Evolutionary conservation across 1,140 invertebrate species (phyloP), one percentile per base, ranked within the genome.

Genomic region (Thaumatotibia leucotreta): DNA sequence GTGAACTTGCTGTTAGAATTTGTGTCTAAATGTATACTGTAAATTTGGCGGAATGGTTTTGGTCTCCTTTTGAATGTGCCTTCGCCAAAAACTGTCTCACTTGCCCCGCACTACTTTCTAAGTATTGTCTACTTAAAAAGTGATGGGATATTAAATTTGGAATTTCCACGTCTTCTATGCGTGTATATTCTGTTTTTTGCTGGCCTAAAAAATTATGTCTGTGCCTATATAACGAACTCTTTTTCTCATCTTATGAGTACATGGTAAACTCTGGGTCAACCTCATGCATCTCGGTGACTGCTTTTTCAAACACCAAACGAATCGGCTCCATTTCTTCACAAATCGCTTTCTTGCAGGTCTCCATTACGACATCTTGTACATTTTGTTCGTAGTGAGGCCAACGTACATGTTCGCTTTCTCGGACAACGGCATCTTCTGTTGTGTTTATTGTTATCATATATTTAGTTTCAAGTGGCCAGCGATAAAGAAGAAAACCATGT

Each of bases 51-150:
- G 20, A 63, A 63, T 11, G 62, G 62, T 39, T 63, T 39, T 6
- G 62, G 62, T 11, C n/a, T 45, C n/a, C 62, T 11, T 63, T 63
- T 39, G 24, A 63, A 63, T 14, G 62, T 63, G 14, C 39, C 39
- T 2, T 49, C 39, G n/a, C 39, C 39, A 49, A 49, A 49, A 17
- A 49, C 23, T 14, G 23, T 22, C 20, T 27, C 2, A 2, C 22
- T 2, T 58, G 22, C 2, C 52, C 52, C 4, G 6, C 32, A 1
- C 5, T 27, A 31, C n/a, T 58, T 24, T 58, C 23, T 27, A 58
- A 14, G n/a, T 27, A 58, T 27, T 58, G 23, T 31, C 23, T 58
- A 14, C 52, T 14, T 11, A 58, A 31, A 14, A 58, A 58, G 27
- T 58, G 2, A 11, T 58, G 1, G 9, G 22, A 27, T 14, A 58